Conservation (phyloP, 2,113 vertebrate species). For the Dipodomys spectabilis region DNA sequence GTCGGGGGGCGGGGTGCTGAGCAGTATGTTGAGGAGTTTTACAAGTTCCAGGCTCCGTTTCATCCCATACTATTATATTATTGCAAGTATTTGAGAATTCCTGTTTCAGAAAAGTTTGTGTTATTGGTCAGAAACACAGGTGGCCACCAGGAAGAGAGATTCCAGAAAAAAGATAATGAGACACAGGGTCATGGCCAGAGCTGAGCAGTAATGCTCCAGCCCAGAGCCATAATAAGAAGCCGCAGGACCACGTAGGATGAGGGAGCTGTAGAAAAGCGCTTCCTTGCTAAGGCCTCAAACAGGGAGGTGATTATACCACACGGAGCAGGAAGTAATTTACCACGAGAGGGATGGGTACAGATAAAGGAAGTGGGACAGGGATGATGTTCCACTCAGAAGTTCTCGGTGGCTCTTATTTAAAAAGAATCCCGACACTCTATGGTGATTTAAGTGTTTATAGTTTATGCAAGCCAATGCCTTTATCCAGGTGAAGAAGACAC, state of each 20-base stretch:
- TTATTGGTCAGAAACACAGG: neutral
- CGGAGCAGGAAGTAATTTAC: fast-evolving
- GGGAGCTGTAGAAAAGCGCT: neutral
- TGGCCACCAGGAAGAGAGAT: neutral
- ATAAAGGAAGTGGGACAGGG: no score
- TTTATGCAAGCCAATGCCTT: neutral
- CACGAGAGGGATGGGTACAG: neutral
- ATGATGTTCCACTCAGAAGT: neutral
- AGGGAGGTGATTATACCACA: neutral
- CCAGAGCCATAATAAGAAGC: neutral
- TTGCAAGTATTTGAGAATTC: no score
- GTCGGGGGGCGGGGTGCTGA: fast-evolving
- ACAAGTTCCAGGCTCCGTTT: neutral
- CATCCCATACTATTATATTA: fast-evolving
- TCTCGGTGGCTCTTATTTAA: no score
- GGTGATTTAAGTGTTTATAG: neutral
- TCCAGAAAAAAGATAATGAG: no score
- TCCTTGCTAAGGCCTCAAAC: no score
- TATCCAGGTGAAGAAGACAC: neutral
- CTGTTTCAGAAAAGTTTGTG: neutral
- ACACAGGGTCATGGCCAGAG: neutral
- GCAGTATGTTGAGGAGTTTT: neutral
- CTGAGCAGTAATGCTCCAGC: no score
- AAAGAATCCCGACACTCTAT: neutral
- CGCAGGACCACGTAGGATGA: neutral